Evolutionary conservation across 2,113 vertebrate species (phyloP), one percentile per base, ranked within the genome.

Genomic region (Dascyllus trimaculatus): DNA sequence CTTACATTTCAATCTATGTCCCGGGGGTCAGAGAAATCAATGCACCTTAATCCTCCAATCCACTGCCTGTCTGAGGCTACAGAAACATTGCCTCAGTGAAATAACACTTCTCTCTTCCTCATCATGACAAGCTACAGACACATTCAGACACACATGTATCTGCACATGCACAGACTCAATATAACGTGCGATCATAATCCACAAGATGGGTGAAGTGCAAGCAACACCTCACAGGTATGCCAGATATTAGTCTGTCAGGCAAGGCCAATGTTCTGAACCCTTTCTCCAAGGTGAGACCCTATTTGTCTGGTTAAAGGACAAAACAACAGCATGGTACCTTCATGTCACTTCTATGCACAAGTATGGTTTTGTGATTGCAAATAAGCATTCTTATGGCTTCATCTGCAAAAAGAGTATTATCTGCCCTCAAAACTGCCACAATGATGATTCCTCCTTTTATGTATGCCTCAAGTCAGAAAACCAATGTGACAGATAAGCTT

Each of bases 31-130:
- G 40, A 48, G 70, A 82, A 93, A 93, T 88, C 90, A 89, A 93
- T 91, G 82, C 78, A 82, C 72, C 85, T 76, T 89, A 92, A 93
- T 93, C 91, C 90, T 62, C 26, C 86, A 80, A 91, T 86, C 86
- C 82, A 74, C 68, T 24, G 64, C 75, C 87, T 80, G 83, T 91
- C 86, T 80, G 78, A 64, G 75, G 85, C 63, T 59, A 5, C 54
- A 88, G 82, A 86, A 90, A 88, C 85, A 92, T 85, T 73, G 59
- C 79, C 85, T 78, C 25, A 4, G 78, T 35, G 72, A 87, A 89
- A 91, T 91, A 91, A 92, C 75, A 72, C 80, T 57, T 85, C 78
- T 77, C 65, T 63, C 35, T 79, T 56, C 71, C 75, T 78, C 75
- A 51, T 75, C 63, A 58, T 22, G 73, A 82, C 59, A 68, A 49